Evolutionary conservation across 1,140 invertebrate genomes (phyloP).

Genomic region (Lepidurus arcticus): DNA sequence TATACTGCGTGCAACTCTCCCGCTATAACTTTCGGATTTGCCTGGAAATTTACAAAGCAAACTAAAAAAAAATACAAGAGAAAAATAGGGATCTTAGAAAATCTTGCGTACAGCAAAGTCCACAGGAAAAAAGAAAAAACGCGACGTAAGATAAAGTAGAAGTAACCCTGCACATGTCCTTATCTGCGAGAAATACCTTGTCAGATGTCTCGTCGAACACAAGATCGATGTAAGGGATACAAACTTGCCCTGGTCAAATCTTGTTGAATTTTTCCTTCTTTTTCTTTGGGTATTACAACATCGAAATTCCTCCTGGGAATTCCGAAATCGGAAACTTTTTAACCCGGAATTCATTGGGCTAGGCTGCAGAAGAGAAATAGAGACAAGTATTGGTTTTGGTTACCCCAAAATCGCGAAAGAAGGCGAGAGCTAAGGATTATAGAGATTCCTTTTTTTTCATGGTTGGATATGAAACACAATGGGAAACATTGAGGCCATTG

Average conservation of each 20-base stretch:
- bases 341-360: background rate
- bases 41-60: background rate
- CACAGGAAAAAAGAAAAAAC: too few relatives aligned
- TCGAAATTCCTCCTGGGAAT: background rate
- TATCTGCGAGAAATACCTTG: constrained; percentile 10
- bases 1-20: background rate
- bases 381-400: background rate
- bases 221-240: constrained; percentile 19
- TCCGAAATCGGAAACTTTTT: background rate
- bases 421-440: background rate
- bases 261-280: background rate
- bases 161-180: background rate
- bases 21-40: background rate
- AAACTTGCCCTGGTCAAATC: background rate
- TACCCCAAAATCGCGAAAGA: background rate
- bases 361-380: background rate
- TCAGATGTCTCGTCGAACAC: background rate
- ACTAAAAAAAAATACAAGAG: background rate
- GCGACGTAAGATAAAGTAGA: too few relatives aligned
- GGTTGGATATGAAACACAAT: background rate
- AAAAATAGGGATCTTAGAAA: background rate
- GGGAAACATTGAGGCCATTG: background rate
- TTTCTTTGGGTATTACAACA: background rate
- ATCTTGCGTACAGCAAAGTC: background rate
- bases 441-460: background rate